Percentiles rank a stretch among this genome's conserved stretches.
Evolutionary conservation across 2,888 invertebrate genomes (phyloP).

Genomic region (Meliscaeva auricollis): DNA sequence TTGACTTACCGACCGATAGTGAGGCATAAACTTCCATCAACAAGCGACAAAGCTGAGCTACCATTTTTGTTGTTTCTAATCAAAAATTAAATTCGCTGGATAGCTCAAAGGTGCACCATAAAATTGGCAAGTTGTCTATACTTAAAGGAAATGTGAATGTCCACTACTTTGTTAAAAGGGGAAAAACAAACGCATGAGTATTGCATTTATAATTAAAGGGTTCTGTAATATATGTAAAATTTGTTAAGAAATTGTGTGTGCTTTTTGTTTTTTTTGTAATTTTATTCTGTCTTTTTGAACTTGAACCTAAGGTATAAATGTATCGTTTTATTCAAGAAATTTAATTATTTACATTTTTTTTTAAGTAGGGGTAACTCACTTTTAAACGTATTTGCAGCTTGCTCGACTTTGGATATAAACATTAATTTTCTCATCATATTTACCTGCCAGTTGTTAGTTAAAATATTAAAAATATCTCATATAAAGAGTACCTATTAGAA

Average conservation of each 20-base stretch:
- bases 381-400: too few relatives aligned
- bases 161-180: background rate
- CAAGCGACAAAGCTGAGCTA: conserved; percentile 37
- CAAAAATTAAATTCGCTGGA: conserved; percentile 17
- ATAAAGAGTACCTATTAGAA: too few relatives aligned
- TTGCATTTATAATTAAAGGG: background rate
- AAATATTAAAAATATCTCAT: too few relatives aligned
- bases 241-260: background rate
- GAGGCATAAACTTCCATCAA: conserved; percentile 46
- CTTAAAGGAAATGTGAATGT: background rate
- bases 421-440: too few relatives aligned
- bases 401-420: too few relatives aligned
- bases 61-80: conserved; percentile 5
- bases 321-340: background rate
- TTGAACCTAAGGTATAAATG: conserved; percentile 20
- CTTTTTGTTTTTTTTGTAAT: background rate
- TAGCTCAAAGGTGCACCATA: conserved; percentile 26
- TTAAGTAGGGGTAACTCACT: too few relatives aligned
- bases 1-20: conserved; percentile 62
- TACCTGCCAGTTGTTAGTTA: too few relatives aligned
- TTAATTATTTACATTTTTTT: too few relatives aligned
- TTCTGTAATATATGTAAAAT: background rate
- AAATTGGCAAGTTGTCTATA: conserved; percentile 1
- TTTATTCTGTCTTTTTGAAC: background rate
- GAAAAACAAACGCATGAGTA: background rate